phyloP scores from a whole-genome alignment of 2,113 vertebrate species.

The Electrona antarctica region DNA sequence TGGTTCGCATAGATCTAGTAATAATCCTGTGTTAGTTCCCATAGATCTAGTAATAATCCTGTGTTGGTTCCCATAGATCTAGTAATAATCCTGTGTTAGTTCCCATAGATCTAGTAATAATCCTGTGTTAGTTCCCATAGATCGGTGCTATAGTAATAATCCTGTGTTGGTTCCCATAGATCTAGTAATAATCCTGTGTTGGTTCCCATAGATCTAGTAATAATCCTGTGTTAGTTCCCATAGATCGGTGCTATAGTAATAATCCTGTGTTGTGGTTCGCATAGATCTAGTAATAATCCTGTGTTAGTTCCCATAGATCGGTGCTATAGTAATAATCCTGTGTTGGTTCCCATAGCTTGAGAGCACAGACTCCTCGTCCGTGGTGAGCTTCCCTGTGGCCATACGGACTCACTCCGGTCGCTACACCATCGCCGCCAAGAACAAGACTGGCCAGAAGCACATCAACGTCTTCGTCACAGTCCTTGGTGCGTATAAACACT shows the following conservation, averaged over 20 bases:
- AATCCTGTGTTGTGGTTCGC: neutral
- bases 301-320: no score
- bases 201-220: neutral
- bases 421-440: conserved; percentile 96
- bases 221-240: neutral
- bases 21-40: neutral
- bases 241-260: conserved; percentile 62
- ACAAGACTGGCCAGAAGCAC: conserved; percentile 97
- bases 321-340: neutral
- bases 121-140: no score
- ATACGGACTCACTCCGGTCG: conserved; percentile 92
- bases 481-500: conserved; percentile 82
- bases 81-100: neutral
- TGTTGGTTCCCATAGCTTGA: conserved; percentile 79
- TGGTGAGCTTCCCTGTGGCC: conserved; percentile 81
- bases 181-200: no score
- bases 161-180: conserved; percentile 64
- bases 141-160: neutral
- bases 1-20: neutral
- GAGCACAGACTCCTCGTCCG: conserved; percentile 88
- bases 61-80: neutral
- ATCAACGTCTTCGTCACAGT: conserved; percentile 91
- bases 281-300: conserved; percentile 73
- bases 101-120: no score
- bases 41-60: no score